A percentile compares a stretch with the other conserved stretches of the same genome.
Conservation (phyloP, 2,113 vertebrate species). For the Coreoperca whiteheadi region DNA sequence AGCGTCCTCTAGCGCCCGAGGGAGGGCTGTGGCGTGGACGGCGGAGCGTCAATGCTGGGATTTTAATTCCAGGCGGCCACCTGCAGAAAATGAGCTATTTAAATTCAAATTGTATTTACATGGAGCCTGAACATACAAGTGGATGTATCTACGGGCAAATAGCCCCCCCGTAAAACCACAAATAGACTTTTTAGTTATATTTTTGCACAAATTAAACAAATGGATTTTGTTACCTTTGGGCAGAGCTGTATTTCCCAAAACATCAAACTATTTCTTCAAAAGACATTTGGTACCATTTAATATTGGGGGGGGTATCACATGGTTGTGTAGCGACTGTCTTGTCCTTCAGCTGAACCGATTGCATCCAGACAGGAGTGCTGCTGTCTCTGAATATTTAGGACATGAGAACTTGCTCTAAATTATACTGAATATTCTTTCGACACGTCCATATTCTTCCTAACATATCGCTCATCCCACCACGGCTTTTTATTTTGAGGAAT, state of each 20-base stretch:
- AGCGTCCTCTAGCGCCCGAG: conserved; percentile 62
- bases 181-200: not conserved
- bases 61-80: conserved; percentile 12
- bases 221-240: not conserved
- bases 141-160: not conserved
- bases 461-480: not conserved
- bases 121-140: not conserved
- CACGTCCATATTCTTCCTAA: not conserved
- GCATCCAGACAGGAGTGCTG: not conserved
- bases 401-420: not conserved
- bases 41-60: conserved; percentile 59
- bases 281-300: not conserved
- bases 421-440: not conserved
- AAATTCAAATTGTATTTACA: conserved; percentile 29
- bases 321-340: not conserved
- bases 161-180: too few relatives aligned
- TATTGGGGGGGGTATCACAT: not conserved
- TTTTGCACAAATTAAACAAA: not conserved
- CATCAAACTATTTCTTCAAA: not conserved
- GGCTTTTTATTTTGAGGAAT: not conserved
- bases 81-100: conserved; percentile 38
- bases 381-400: not conserved
- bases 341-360: not conserved
- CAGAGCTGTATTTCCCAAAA: not conserved
- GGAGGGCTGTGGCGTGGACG: not conserved